A percentile compares a stretch with the other conserved stretches of the same genome.
Evolutionary conservation across 1,140 invertebrate species (phyloP).

Genomic region (Pachypsylla venusta): DNA sequence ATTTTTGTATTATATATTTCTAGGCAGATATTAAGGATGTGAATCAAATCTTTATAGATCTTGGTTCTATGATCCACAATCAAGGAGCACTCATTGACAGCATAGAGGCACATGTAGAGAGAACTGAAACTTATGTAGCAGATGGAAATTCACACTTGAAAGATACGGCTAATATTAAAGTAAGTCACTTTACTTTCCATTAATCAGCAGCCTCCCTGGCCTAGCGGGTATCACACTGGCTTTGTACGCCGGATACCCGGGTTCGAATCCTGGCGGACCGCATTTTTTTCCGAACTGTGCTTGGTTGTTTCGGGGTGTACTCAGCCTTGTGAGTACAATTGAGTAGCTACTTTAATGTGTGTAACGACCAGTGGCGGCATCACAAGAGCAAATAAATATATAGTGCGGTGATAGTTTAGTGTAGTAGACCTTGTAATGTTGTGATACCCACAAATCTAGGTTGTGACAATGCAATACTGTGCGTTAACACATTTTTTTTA

Average conservation of each 20-base stretch:
- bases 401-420: too few species aligned
- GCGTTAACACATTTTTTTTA: too few species aligned
- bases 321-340: neutral
- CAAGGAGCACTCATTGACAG: constrained; percentile 94
- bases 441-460: too few species aligned
- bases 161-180: constrained; percentile 43
- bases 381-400: too few species aligned
- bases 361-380: too few species aligned
- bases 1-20: too few species aligned
- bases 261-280: neutral
- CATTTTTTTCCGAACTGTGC: neutral
- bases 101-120: constrained; percentile 91
- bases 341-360: neutral
- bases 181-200: too few species aligned
- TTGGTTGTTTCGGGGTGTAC: neutral
- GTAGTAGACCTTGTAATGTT: too few species aligned
- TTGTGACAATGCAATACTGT: too few species aligned
- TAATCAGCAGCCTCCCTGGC: too few species aligned
- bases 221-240: too few species aligned
- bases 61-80: constrained; percentile 89
- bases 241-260: neutral
- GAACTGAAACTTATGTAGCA: constrained; percentile 69
- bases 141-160: constrained; percentile 63
- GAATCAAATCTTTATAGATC: constrained; percentile 96
- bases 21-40: constrained; percentile 88